Base-by-base conservation (phyloP, 2,888 invertebrate genomes). In the Rotaria sp. region DNA sequence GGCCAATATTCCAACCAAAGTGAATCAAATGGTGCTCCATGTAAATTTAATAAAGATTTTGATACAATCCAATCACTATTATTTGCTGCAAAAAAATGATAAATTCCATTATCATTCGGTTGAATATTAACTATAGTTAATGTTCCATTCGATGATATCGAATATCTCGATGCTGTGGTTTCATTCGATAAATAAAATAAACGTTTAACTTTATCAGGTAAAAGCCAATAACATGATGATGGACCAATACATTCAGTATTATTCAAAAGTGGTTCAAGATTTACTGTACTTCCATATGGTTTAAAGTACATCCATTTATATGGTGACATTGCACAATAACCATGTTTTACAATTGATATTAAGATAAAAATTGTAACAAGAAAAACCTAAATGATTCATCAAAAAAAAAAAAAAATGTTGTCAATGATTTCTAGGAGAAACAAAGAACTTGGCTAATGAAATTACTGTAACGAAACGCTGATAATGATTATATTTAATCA, bases 21-120 rank as follows among this genome's bases (percentile, higher is more conserved):
- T 21, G 84, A 45, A 24, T 45, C 67, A 80, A 84, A 84, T 24
- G 86, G 86, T 24, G 86, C 85, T 30, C 86, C 86, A 18, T 86
- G 84, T 8, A 86, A 55, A 85, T 86, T 86, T 26, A 86, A 45
- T 45, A 86, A 55, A 5, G 86, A 84, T 86, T 86, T 86, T 8
- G 86, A 86, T 21, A 67, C 67, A 21, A 84, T 55, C 48, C 57
- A 86, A 2, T 45, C 21, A 21, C 52, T 45, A 45, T 86, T 86
- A 26, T 84, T 50, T 21, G 52, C 30, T 38, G 18, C 1, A 35
- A 67, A 67, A 74, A 84, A 86, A 55, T 86, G 86, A 80, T 86
- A 86, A 50, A 86, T 80, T 21, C 86, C 86, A 52, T 85, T 85
- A 11, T 84, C 84, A 48, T 52, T 84, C 24, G 84, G 45, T 75